Evolutionary conservation across 2,888 invertebrate genomes (phyloP), one percentile per base, ranked within the genome.

Genomic region (Clanis bilineata): DNA sequence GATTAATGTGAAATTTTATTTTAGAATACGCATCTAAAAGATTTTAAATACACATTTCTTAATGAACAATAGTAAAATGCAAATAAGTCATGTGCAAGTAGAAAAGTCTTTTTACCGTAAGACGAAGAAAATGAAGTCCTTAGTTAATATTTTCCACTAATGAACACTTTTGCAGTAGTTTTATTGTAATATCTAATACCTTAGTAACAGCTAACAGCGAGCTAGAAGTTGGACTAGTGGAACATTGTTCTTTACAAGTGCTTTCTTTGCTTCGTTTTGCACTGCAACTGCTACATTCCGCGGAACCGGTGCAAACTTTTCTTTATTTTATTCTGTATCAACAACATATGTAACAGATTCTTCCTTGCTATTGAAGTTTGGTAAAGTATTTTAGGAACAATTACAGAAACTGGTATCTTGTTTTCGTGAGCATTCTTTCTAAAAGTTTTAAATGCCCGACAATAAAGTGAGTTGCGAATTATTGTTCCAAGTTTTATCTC

Each of bases 161-260:
- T 51, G 32, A 51, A 51, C 32, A 51, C 18, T 51, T 51, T 18
- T 10, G 18, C 18, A 18, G 28, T 18, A 18, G 18, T 51, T 18
- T 18, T 21, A 18, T 18, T 18, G 32, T 51, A 58, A 51, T 51
- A 51, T 51, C 51, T 32, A 51, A 21, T 32, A 51, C 47, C 9
- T 28, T 9, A 18, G 28, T 51, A 28, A 51, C 51, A 32, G 3
- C 32, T 22, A 45, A 41, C 25, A 44, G 45, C 36, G 45, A 57
- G 58, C 25, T 25, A 23, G 39, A 58, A 51, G 47, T 51, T 58
- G 41, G 25, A 22, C 15, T 51, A 39, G 39, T 51, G 23, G 47
- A 54, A 58, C 41, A 64, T 64, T 63, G 63, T 66, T 62, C 68
- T 66, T 64, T 64, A 61, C 57, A 58, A 62, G 59, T 58, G 63